Evolutionary conservation across 92 coral and sea anemone genomes (phyloP), one percentile per base, ranked within the genome.

Genomic region (Nematostella vectensis): DNA sequence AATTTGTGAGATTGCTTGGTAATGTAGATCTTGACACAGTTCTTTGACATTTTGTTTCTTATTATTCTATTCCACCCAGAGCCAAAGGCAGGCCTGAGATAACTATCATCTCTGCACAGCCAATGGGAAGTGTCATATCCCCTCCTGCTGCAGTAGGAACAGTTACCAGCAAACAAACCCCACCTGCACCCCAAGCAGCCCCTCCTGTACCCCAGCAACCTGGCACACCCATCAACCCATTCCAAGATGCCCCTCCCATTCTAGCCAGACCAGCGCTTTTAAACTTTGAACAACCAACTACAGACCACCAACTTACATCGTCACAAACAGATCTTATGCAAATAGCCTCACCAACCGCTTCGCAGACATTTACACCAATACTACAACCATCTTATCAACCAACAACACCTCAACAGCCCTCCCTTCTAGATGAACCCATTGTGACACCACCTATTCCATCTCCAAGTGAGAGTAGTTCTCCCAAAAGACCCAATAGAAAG

Each of bases 71-170:
- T n/a, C n/a, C n/a, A n/a, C n/a, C n/a, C 23, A 85, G 94, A 47
- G n/a, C 73, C 1, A 72, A 73, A 25, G 82, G 95, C 22, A 75
- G 91, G 17, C 95, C 89, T 22, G 95, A 81, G 71, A 89, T 89
- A 26, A 67, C 78, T 42, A 74, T 85, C 12, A 59, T 80, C 19
- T 81, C 97, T 22, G 89, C 95, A n/a, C 85, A 78, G 48, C 97
- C 97, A 31, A 73, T 85, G 87, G 72, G 62, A 53, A 70, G 65
- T 24, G 61, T 33, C 18, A 19, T 17, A 22, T 16, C 56, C 20
- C 44, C 70, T 13, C 16, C 62, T n/a, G n/a, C n/a, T n/a, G n/a
- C n/a, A n/a, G n/a, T n/a, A n/a, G n/a, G n/a, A n/a, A n/a, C n/a
- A n/a, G n/a, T n/a, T n/a, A n/a, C n/a, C n/a, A n/a, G n/a, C n/a